Percentiles rank a stretch among this genome's conserved stretches.
phyloP scores from a whole-genome alignment of 2,797 vertebrate genomes.

The Austrolebias charrua region DNA sequence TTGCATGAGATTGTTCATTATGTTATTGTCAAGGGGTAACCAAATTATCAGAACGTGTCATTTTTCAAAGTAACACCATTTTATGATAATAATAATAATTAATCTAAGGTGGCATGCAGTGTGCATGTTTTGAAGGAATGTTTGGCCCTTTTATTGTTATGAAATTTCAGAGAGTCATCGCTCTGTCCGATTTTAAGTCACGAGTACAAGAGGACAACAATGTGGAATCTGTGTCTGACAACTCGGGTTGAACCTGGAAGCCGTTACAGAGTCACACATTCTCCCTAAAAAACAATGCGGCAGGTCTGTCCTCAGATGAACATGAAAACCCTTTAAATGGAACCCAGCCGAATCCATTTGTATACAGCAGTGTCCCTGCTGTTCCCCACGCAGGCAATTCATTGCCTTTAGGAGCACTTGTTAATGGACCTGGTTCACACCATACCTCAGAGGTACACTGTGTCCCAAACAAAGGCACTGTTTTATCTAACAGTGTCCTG shows the following conservation, averaged over 20 bases:
- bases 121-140: too few species aligned
- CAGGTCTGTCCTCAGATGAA: slow-evolving; percentile 86
- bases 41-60: too few species aligned
- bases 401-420: slow-evolving; percentile 91
- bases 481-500: slow-evolving; percentile 86
- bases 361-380: slow-evolving; percentile 89
- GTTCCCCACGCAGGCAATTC: slow-evolving; percentile 87
- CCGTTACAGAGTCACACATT: slow-evolving; percentile 84
- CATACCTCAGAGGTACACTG: slow-evolving; percentile 89
- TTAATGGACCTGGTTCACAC: slow-evolving; percentile 99
- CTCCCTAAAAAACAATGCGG: slow-evolving; percentile 85
- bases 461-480: slow-evolving; percentile 88
- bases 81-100: too few species aligned
- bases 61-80: too few species aligned
- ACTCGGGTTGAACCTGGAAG: slow-evolving; percentile 82
- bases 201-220: slow-evolving; percentile 86
- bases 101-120: too few species aligned
- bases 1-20: too few species aligned
- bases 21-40: too few species aligned
- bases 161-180: slow-evolving; percentile 80
- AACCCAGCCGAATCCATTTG: slow-evolving; percentile 91
- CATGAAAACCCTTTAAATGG: slow-evolving; percentile 96
- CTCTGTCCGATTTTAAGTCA: slow-evolving; percentile 86
- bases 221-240: slow-evolving; percentile 79
- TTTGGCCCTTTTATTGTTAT: background rate